Percentiles rank a stretch among this genome's conserved stretches.
phyloP scores from a whole-genome alignment of 2,797 vertebrate species.

The Sebastes matsubarae region DNA sequence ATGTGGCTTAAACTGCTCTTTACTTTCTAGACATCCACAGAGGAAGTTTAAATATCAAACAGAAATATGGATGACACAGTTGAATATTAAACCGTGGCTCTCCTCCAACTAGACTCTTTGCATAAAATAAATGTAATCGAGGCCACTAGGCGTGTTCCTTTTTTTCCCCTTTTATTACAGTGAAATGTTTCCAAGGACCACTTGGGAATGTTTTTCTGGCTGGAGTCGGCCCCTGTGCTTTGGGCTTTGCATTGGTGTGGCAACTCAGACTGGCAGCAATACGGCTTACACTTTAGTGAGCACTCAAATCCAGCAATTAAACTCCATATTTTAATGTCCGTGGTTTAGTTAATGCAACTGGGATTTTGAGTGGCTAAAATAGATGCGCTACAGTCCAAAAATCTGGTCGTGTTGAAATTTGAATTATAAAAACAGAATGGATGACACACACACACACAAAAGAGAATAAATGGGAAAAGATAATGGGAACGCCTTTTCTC shows the following conservation, averaged over 20 bases:
- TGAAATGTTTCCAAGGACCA: constrained; percentile 53
- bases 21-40: constrained; percentile 55
- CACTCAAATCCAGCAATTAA: constrained; percentile 30
- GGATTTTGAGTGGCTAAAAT: background rate
- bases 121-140: constrained; percentile 54
- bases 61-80: constrained; percentile 66
- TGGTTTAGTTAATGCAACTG: constrained; percentile 13
- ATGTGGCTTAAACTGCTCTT: constrained; percentile 56
- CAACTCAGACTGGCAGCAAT: constrained; percentile 30
- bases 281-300: constrained; percentile 19
- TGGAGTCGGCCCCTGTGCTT: constrained; percentile 39
- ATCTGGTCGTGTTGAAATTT: background rate
- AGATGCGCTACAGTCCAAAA: background rate
- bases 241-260: constrained; percentile 37
- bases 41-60: constrained; percentile 72
- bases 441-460: background rate
- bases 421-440: background rate
- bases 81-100: constrained; percentile 60
- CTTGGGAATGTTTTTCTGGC: constrained; percentile 43
- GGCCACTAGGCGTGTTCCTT: constrained; percentile 25
- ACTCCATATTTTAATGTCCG: constrained; percentile 10
- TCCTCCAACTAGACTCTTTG: constrained; percentile 43
- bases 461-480: background rate
- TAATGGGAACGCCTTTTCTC: background rate
- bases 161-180: constrained; percentile 24